A percentile compares a stretch with the other conserved stretches of the same genome.
Conservation (phyloP, 1,140 invertebrate genomes). For the Stegodyphus dumicola region DNA sequence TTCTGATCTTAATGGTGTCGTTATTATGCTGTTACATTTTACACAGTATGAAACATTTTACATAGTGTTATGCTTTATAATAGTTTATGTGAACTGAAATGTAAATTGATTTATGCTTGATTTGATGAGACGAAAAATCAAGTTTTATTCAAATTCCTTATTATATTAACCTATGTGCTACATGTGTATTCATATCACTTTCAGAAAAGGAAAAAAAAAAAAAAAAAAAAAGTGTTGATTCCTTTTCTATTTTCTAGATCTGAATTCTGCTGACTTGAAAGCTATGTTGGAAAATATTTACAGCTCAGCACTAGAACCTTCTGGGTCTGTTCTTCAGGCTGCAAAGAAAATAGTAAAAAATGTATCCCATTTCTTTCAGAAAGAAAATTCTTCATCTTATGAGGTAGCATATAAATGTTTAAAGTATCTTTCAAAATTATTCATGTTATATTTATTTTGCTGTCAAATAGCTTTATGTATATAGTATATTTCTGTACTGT, state of each 20-base stretch:
- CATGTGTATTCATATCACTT: neutral
- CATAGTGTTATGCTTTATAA: too few relatives aligned
- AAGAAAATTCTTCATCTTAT: constrained; percentile 15
- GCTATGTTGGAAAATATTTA: neutral
- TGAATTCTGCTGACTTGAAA: constrained; percentile 28
- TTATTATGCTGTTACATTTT: too few relatives aligned
- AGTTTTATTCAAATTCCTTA: neutral
- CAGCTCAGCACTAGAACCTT: neutral
- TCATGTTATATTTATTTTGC: too few relatives aligned
- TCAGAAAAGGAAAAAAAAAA: too few relatives aligned
- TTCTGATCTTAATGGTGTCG: too few relatives aligned
- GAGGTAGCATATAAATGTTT: neutral
- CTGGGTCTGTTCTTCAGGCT: constrained; percentile 5
- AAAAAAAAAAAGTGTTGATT: neutral
- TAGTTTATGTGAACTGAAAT: too few relatives aligned
- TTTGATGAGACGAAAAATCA: too few relatives aligned
- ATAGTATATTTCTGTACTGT: neutral
- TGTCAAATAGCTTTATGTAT: neutral
- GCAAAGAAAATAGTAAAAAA: constrained; percentile 38
- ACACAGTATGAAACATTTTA: too few relatives aligned
- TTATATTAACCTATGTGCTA: too few relatives aligned
- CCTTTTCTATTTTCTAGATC: constrained; percentile 10
- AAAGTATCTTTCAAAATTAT: too few relatives aligned
- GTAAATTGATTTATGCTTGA: too few relatives aligned
- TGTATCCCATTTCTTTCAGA: constrained; percentile 11